Conservation (phyloP, 2,113 vertebrate species). For the Zosterops hypoxanthus region DNA sequence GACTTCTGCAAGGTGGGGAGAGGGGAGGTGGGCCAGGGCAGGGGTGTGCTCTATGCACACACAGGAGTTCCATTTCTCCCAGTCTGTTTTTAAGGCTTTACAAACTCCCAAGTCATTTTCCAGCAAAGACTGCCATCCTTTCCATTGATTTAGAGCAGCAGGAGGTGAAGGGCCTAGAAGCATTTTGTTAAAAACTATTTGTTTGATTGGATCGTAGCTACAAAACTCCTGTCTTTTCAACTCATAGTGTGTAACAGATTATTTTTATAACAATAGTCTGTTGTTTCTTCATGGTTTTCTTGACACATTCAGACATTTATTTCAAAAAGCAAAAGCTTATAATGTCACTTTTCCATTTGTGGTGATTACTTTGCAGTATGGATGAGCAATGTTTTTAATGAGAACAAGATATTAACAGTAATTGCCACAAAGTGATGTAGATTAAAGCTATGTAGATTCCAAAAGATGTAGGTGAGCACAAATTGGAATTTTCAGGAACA, state of each 20-base stretch:
- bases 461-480: not conserved
- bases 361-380: slow-evolving; percentile 4
- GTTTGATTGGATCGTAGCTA: not conserved
- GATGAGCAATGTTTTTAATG: not conserved
- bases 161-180: not conserved
- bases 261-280: not conserved
- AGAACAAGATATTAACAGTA: not conserved
- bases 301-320: not conserved
- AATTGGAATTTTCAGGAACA: not conserved
- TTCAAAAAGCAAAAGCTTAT: not conserved
- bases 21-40: not conserved
- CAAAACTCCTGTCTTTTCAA: not conserved
- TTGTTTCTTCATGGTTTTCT: not conserved
- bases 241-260: not conserved
- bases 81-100: not conserved
- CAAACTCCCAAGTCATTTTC: not conserved
- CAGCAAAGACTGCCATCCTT: not conserved
- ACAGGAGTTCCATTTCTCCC: not conserved
- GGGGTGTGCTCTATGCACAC: not conserved
- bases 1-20: not conserved
- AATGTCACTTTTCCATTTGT: slow-evolving; percentile 2
- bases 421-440: not conserved
- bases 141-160: not conserved
- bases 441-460: not conserved
- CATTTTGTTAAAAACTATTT: not conserved